phyloP scores from a whole-genome alignment of 2,797 vertebrate species.

The Chelon auratus region DNA sequence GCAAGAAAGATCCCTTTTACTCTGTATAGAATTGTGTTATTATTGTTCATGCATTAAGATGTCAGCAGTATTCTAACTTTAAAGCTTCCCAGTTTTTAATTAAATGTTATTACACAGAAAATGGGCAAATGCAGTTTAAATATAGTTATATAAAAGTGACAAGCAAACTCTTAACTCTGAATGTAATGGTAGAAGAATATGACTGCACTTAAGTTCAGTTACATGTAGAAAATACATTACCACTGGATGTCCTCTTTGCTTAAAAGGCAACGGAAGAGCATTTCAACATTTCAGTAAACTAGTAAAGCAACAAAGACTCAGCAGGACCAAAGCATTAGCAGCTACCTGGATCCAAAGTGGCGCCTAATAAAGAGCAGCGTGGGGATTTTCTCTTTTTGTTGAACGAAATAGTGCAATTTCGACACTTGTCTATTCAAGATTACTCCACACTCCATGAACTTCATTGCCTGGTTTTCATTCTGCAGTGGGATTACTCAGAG shows the following conservation, averaged over 20 bases:
- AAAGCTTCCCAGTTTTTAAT: background rate
- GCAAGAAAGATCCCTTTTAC: too few species aligned
- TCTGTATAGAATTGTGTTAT: background rate
- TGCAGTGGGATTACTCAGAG: slow-evolving; percentile 63
- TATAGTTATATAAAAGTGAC: background rate
- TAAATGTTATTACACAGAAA: background rate
- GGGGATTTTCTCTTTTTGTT: slow-evolving; percentile 24
- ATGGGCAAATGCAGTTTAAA: background rate
- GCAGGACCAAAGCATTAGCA: slow-evolving; percentile 14
- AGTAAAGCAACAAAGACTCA: slow-evolving; percentile 1
- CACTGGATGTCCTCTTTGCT: background rate
- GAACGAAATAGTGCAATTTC: slow-evolving; percentile 32
- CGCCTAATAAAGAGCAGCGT: slow-evolving; percentile 35
- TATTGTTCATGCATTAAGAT: background rate
- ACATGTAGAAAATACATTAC: background rate
- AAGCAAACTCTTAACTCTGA: background rate
- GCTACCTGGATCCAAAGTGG: slow-evolving; percentile 31
- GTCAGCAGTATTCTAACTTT: background rate
- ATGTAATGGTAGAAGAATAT: background rate
- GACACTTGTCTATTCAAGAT: slow-evolving; percentile 49
- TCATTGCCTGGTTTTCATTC: slow-evolving; percentile 54
- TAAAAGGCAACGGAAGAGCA: background rate
- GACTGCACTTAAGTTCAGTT: background rate
- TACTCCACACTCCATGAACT: slow-evolving; percentile 55
- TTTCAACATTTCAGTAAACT: slow-evolving; percentile 15